These are phyloP conservation scores for Callyntrura sp. DNA, from an alignment of 2,888 invertebrate species.

Conservation along the genomic window DNA sequence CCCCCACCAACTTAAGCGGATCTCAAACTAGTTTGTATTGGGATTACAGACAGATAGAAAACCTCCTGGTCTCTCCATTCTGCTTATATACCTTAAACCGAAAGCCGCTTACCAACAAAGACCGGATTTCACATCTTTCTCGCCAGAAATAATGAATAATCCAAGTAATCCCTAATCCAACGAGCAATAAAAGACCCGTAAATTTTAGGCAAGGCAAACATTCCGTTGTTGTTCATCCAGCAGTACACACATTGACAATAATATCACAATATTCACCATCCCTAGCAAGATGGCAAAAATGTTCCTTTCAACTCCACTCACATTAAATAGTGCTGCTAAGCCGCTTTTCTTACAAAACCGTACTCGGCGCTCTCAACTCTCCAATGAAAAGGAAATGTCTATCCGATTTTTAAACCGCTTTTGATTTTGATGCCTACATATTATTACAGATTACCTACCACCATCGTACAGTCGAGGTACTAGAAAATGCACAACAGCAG, in stretches of 20 bases:
- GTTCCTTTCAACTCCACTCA: no score
- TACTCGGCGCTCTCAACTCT: neutral
- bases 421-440: neutral
- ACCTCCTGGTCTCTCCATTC: neutral
- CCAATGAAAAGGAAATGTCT: neutral
- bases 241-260: neutral
- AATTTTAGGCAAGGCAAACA: conserved; percentile 11
- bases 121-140: conserved; percentile 71
- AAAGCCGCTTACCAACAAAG: conserved; percentile 47
- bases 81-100: neutral
- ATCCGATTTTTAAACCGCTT: neutral
- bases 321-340: no score
- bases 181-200: conserved; percentile 35
- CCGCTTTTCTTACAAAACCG: conserved; percentile 5
- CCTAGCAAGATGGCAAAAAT: no score
- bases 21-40: neutral
- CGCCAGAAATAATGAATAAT: conserved; percentile 42
- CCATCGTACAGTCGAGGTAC: no score
- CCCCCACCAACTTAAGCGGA: neutral
- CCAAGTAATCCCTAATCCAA: conserved; percentile 47
- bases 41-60: neutral
- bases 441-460: neutral
- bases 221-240: neutral
- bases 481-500: no score
- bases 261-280: no score